Base-by-base conservation (phyloP, 2,113 vertebrate species). In the Seriola dumerili region DNA sequence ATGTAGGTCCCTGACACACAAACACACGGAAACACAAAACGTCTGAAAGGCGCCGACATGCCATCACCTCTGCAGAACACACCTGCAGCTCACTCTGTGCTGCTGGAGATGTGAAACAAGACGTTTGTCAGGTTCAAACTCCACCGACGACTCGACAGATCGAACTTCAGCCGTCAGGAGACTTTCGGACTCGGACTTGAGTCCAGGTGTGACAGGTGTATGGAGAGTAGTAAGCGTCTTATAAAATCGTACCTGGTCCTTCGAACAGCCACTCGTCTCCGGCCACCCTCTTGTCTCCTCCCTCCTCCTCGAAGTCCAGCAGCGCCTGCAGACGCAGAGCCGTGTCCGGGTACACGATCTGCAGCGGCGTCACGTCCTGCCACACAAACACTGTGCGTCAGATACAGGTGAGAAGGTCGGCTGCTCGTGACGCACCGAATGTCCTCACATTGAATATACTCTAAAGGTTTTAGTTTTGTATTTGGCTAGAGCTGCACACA, bases 261-360 rank as follows among this genome's bases (percentile, higher is more conserved):
- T 98, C 96, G 10, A 98, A 98, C 3, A 98, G 94, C 97, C 97
- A 98, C 91, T 98, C 96, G 0, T 98, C 97, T 76, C 97, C 97
- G 0, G 97, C 97, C 1, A 97, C 86, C 0, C 95, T 90, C 76
- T 95, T 96, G 67, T 94, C 88, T 1, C 91, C 95, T 0, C 76
- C 80, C 0, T 84, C 83, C 8, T 95, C 93, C 63, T 96, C 91
- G 13, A 97, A 97, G 90, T 98, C 97, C 48, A 98, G 95, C 76
- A 97, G 90, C 0, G 97, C 96, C 90, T 96, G 97, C 0, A 98
- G 96, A 42, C 96, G 95, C 78, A 98, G 94, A 0, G 97, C 97
- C 0, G 97, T 97, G 92, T 98, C 96, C 1, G 97, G 95, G n/a
- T 92, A 94, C 7, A 98, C 97, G n/a, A 97, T 95, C 89, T 96